Conservation (phyloP, 2,797 vertebrate species). For the Staurois parvus region DNA sequence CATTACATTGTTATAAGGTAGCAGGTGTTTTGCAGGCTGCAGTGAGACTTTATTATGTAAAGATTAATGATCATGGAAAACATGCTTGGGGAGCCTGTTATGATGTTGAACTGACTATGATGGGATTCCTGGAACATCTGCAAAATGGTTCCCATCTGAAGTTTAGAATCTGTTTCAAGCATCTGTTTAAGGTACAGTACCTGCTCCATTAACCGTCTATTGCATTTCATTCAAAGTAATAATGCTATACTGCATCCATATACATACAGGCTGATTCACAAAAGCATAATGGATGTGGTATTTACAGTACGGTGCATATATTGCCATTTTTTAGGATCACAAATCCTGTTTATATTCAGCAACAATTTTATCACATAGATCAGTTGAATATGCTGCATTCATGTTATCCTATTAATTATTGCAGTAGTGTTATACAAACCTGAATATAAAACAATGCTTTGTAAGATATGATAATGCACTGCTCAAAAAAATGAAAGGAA, state of each 20-base stretch:
- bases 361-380: neutral
- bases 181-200: constrained; percentile 29
- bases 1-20: constrained; percentile 25
- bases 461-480: neutral
- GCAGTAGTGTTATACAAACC: no score
- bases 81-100: constrained; percentile 39
- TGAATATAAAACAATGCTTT: neutral
- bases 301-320: neutral
- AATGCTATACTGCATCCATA: neutral
- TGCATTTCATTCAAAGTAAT: neutral
- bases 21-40: constrained; percentile 46
- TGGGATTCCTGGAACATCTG: constrained; percentile 42
- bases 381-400: neutral
- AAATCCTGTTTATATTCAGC: neutral
- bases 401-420: neutral
- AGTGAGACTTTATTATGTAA: constrained; percentile 39
- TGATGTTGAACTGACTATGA: constrained; percentile 44
- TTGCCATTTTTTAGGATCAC: neutral
- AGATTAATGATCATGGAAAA: constrained; percentile 53
- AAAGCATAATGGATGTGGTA: neutral
- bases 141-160: constrained; percentile 36
- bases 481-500: no score
- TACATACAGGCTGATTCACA: neutral
- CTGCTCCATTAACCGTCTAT: neutral
- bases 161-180: constrained; percentile 42